Percentiles rank a stretch among this genome's conserved stretches.
Evolutionary conservation across 2,888 invertebrate genomes (phyloP).

Genomic region (Hemicrepidius hirtus): DNA sequence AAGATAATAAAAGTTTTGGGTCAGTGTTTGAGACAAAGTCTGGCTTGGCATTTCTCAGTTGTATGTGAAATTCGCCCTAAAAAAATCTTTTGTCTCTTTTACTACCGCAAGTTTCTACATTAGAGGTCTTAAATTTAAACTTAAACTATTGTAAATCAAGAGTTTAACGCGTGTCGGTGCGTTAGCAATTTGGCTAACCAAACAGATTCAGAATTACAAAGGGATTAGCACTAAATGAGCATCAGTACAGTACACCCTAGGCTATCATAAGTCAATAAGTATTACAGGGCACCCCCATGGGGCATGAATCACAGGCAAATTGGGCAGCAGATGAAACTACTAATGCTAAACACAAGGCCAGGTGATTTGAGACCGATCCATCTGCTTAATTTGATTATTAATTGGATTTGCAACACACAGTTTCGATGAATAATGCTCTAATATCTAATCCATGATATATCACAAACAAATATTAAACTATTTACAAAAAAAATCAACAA

Average conservation of each 20-base stretch:
- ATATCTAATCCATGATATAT: no score
- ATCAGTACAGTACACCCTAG: slow-evolving; percentile 52
- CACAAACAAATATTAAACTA: no score
- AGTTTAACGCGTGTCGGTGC: slow-evolving; percentile 7
- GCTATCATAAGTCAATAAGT: slow-evolving; percentile 57
- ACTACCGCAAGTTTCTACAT: no score
- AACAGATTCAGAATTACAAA: slow-evolving; percentile 44
- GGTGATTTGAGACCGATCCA: slow-evolving; percentile 50
- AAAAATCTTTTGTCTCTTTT: slow-evolving; percentile 33
- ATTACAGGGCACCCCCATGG: slow-evolving; percentile 59
- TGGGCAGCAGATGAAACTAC: slow-evolving; percentile 66
- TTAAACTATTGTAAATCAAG: not conserved
- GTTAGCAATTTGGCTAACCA: slow-evolving; percentile 3
- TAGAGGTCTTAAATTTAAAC: not conserved
- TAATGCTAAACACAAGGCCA: slow-evolving; percentile 30
- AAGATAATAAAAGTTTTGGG: slow-evolving; percentile 48
- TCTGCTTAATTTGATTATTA: slow-evolving; percentile 40
- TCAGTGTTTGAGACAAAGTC: slow-evolving; percentile 44
- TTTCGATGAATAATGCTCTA: not conserved
- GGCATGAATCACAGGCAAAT: slow-evolving; percentile 65
- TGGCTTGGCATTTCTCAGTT: slow-evolving; percentile 49
- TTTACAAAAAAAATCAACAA: no score
- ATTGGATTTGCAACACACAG: not conserved
- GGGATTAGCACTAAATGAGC: slow-evolving; percentile 56
- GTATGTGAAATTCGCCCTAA: slow-evolving; percentile 49